Percentiles rank a stretch among this genome's conserved stretches.
phyloP scores from a whole-genome alignment of 53 echinoderm and acorn worm genomes.

The Antedon mediterranea region DNA sequence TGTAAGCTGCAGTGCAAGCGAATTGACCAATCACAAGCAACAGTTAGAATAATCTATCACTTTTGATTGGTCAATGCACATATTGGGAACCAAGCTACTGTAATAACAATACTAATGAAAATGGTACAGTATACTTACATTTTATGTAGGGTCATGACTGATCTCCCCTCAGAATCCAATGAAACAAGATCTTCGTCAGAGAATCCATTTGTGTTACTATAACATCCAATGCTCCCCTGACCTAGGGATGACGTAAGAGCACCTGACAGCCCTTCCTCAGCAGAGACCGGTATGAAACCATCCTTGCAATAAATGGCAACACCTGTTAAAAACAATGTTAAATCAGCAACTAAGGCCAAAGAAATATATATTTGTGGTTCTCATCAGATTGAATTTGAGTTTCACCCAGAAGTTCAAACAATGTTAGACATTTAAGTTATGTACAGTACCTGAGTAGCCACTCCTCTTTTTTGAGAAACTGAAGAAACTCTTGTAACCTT shows the following conservation, averaged over 20 bases:
- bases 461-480: conserved; percentile 78
- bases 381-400: too few species aligned
- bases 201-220: conserved; percentile 64
- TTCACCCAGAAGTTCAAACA: too few species aligned
- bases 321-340: conserved; percentile 25
- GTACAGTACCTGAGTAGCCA: conserved; percentile 96
- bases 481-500: conserved; percentile 83
- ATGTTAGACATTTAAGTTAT: too few species aligned
- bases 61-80: too few species aligned
- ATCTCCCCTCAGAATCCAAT: conserved; percentile 73
- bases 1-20: too few species aligned
- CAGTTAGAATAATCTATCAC: too few species aligned
- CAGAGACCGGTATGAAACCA: conserved; percentile 33
- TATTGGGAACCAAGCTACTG: too few species aligned
- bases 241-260: conserved; percentile 15
- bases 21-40: too few species aligned
- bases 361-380: too few species aligned
- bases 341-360: too few species aligned
- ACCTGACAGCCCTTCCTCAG: conserved; percentile 83
- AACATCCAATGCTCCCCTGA: conserved; percentile 45
- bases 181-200: conserved; percentile 62
- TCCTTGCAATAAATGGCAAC: conserved; percentile 83
- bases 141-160: conserved; percentile 64
- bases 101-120: too few species aligned
- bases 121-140: too few species aligned